phyloP scores from a whole-genome alignment of 2,113 vertebrate genomes.

The Pterocles gutturalis region DNA sequence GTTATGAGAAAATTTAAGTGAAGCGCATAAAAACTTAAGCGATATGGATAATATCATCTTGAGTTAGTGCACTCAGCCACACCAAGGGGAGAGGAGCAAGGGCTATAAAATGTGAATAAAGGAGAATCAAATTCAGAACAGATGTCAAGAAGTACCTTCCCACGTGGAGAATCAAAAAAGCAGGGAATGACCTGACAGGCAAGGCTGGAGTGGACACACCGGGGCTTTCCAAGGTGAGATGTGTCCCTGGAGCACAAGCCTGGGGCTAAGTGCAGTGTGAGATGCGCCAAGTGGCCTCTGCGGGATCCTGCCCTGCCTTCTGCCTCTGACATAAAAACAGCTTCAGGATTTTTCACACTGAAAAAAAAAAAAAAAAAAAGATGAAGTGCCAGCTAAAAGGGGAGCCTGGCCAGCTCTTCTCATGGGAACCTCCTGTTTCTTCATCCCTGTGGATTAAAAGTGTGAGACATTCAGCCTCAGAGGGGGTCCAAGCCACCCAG shows the following conservation, averaged over 20 bases:
- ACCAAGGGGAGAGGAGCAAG: not conserved
- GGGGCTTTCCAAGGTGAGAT: not conserved
- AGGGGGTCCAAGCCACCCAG: not conserved
- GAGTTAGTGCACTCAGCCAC: conserved; percentile 1
- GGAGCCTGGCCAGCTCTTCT: not conserved
- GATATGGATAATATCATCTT: not conserved
- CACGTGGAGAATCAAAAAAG: not conserved
- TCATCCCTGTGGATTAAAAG: not conserved
- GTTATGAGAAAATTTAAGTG: not conserved
- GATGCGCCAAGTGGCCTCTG: not conserved
- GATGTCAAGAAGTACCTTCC: conserved; percentile 46
- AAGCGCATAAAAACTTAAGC: not conserved
- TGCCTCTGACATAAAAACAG: not conserved
- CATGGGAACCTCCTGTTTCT: not conserved
- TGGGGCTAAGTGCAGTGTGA: not conserved
- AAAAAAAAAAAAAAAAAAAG: not conserved
- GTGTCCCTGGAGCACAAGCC: not conserved
- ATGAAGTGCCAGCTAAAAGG: rapidly evolving
- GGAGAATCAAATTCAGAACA: conserved; percentile 24
- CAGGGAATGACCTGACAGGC: not conserved
- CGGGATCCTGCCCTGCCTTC: not conserved
- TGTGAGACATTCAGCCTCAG: not conserved
- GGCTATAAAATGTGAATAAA: conserved; percentile 46
- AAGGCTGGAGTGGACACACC: not conserved
- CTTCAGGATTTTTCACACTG: not conserved